A percentile compares a stretch with the other conserved stretches of the same genome.
phyloP scores from a whole-genome alignment of 2,888 invertebrate species.

The Escarpia spicata region DNA sequence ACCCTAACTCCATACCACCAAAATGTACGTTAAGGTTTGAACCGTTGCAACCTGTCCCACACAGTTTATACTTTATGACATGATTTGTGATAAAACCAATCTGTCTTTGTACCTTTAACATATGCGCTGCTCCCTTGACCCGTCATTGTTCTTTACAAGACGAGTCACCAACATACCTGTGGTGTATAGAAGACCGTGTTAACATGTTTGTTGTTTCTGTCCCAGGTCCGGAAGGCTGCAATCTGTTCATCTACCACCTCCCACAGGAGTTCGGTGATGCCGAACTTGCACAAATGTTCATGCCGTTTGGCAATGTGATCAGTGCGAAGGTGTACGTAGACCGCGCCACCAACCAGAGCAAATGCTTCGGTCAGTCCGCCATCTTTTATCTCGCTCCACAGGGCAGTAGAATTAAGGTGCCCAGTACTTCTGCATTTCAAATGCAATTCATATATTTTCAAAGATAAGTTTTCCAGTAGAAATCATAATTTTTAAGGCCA shows the following conservation, averaged over 20 bases:
- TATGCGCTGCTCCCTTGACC: no score
- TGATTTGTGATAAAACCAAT: no score
- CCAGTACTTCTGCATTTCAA: background rate
- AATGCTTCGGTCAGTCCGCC: constrained; percentile 92
- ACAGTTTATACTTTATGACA: no score
- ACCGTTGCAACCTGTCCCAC: no score
- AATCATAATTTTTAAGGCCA: no score
- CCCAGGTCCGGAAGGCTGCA: constrained; percentile 97
- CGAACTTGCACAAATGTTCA: constrained; percentile 99
- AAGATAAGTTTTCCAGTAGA: no score
- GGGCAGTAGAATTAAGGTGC: background rate
- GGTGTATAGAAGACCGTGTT: background rate
- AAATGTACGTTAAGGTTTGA: no score
- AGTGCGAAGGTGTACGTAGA: constrained; percentile 99
- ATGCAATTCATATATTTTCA: no score
- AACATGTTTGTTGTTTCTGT: constrained; percentile 1
- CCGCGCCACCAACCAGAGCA: constrained; percentile 99
- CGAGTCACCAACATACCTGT: background rate
- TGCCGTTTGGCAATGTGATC: constrained; percentile 99
- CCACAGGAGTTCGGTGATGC: constrained; percentile 99
- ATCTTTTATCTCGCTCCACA: background rate
- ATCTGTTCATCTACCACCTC: constrained; percentile 99
- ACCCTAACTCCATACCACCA: no score
- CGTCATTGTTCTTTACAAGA: no score
- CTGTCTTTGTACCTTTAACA: no score